phyloP scores from a whole-genome alignment of 1,140 invertebrate species.

The Steinernema khuongi region DNA sequence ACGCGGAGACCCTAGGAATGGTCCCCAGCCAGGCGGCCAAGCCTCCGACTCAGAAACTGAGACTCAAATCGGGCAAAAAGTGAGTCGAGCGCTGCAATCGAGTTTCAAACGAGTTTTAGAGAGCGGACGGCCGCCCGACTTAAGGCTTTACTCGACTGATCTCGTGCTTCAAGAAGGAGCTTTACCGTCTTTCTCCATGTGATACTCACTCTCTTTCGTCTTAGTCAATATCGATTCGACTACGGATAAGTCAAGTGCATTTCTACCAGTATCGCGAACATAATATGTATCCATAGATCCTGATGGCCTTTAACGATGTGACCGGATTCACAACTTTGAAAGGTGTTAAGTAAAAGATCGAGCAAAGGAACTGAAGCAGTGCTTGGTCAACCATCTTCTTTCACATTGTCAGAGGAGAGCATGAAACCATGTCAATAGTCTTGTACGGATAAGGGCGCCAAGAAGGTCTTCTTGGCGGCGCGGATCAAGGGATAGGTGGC shows the following conservation, averaged over 20 bases:
- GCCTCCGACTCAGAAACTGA: slow-evolving; percentile 14
- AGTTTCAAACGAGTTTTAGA: slow-evolving; percentile 34
- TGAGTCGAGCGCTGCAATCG: slow-evolving; percentile 5
- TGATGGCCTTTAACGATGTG: too few relatives aligned
- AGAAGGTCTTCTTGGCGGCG: neutral
- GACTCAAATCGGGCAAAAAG: slow-evolving; percentile 50
- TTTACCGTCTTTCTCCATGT: slow-evolving; percentile 9
- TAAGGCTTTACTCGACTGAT: slow-evolving; percentile 45
- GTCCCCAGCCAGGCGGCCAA: slow-evolving; percentile 18
- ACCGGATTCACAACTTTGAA: too few relatives aligned
- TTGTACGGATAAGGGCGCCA: too few relatives aligned
- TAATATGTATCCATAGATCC: too few relatives aligned
- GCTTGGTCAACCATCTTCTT: too few relatives aligned
- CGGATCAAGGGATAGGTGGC: neutral
- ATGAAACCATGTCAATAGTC: too few relatives aligned
- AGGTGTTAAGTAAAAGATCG: too few relatives aligned
- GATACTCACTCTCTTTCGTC: neutral
- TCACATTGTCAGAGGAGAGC: too few relatives aligned
- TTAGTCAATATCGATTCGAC: slow-evolving; percentile 2
- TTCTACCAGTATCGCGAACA: too few relatives aligned
- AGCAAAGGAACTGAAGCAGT: too few relatives aligned
- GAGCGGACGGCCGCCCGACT: slow-evolving; percentile 48
- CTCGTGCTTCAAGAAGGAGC: neutral
- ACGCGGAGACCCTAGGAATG: slow-evolving; percentile 38
- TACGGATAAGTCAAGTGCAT: too few relatives aligned